Base-by-base conservation (phyloP, 1,140 invertebrate genomes). In the Drosophila kepulauana region DNA sequence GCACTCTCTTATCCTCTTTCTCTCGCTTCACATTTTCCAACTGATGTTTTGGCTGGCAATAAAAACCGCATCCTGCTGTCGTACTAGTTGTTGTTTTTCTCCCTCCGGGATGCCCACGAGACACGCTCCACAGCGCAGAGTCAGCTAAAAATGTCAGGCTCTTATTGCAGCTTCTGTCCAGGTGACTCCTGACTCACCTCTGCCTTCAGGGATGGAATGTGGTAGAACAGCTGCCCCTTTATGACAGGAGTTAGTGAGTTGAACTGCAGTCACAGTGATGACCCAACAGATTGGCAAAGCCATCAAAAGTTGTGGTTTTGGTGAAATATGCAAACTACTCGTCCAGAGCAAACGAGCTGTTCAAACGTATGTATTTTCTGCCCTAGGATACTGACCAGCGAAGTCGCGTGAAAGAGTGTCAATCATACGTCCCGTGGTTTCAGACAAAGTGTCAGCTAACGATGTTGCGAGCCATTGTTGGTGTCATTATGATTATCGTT, bases 91-190 rank as follows among this genome's bases (percentile, higher is more conserved):
- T 33, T 33, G 33, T 33, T 11, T 30, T 11, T 30, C 33, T 38
- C 51, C 4, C 43, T 16, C 41, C 4, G n/a, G 51, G 13, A 3
- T 16, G 51, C 16, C 15, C 57, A 54, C n/a, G 41, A 48, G 38
- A 63, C 49, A 46, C 16, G 46, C 16, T 48, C 11, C 43, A 38
- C 57, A 56, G 51, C 45, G 46, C 62, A 67, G 20, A 64, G 54
- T 78, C 68, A 81, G 79, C 54, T 35, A 43, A 81, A 81, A 72
- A 75, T 56, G 67, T 67, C 79, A 76, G 35, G 10, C 56, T 58
- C 48, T 38, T 59, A 63, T 72, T 51, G 54, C 66, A 43, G 46
- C 41, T 63, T 13, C 67, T 45, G 51, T 8, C 16, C 49, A 70
- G 67, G 57, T 52, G 25, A 15, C n/a, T 35, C 28, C 30, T 52